These are phyloP conservation scores for Drosophila pandora DNA, from an alignment of 1,140 invertebrate genomes.

Conservation along the genomic window DNA sequence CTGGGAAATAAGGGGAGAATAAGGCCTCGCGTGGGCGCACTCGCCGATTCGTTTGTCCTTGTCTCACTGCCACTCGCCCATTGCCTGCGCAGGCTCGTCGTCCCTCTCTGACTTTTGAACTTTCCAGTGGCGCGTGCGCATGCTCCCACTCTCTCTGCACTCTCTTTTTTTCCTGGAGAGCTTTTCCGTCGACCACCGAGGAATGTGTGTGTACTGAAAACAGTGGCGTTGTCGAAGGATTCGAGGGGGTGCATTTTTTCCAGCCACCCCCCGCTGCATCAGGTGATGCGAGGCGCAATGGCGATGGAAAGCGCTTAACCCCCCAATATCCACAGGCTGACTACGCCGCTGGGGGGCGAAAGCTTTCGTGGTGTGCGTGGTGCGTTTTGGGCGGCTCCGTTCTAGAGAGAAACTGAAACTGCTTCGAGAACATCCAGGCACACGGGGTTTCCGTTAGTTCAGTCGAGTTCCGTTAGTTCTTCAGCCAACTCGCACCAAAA, in stretches of 20 bases:
- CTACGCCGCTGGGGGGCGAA: constrained; percentile 15
- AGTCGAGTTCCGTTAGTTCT: constrained; percentile 45
- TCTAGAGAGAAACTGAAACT: constrained; percentile 5
- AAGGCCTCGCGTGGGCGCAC: constrained; percentile 39
- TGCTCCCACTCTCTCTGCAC: not conserved
- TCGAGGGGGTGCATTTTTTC: constrained; percentile 17
- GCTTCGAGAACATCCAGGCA: constrained; percentile 27
- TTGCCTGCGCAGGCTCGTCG: constrained; percentile 37
- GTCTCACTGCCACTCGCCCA: constrained; percentile 46
- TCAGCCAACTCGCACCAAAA: constrained; percentile 39
- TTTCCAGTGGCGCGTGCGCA: constrained; percentile 37
- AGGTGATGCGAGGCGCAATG: too few species aligned
- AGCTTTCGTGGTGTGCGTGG: constrained; percentile 2
- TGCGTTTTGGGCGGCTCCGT: constrained; percentile 67
- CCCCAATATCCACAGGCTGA: not conserved
- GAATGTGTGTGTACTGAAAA: constrained; percentile 59
- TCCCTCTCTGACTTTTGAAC: constrained; percentile 19
- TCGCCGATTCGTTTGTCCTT: constrained; percentile 61
- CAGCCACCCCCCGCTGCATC: not conserved
- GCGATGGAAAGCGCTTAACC: not conserved
- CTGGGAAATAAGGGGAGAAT: not conserved
- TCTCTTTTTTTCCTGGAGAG: constrained; percentile 23
- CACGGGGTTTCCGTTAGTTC: constrained; percentile 32
- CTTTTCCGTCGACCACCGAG: constrained; percentile 54
- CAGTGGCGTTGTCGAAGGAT: constrained; percentile 2